These are phyloP conservation scores for Perdita meconis DNA, from an alignment of 2,888 invertebrate genomes.

Conservation along the genomic window DNA sequence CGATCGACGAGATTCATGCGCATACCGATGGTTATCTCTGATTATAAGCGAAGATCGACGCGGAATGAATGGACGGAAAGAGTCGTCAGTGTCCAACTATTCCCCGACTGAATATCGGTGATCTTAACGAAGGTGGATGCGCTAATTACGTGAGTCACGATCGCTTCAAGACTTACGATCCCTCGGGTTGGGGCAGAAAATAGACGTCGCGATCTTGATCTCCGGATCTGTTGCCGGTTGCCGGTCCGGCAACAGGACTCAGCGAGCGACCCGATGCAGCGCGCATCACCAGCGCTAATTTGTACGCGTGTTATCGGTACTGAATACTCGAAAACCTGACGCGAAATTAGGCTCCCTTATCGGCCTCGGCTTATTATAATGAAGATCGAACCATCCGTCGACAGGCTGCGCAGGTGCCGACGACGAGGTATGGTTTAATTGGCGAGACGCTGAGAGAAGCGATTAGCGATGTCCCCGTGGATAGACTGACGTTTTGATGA, in stretches of 20 bases:
- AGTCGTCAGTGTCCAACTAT: constrained; percentile 40
- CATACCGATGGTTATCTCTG: constrained; percentile 34
- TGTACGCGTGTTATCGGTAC: constrained; percentile 21
- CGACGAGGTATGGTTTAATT: constrained; percentile 25
- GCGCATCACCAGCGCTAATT: not conserved
- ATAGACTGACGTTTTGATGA: too few relatives aligned
- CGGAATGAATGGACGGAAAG: constrained; percentile 32
- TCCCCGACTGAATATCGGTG: constrained; percentile 22
- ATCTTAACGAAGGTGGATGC: constrained; percentile 56
- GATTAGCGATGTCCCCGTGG: too few relatives aligned
- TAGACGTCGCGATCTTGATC: constrained; percentile 33
- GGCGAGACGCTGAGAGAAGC: not conserved
- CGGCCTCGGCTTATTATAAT: constrained; percentile 1
- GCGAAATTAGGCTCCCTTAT: constrained; percentile 16
- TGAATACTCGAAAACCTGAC: not conserved
- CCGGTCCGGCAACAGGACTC: not conserved
- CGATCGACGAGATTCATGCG: not conserved
- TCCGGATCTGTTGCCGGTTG: not conserved
- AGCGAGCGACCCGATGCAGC: too few relatives aligned
- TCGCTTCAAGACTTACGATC: constrained; percentile 30
- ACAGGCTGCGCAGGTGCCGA: constrained; percentile 9
- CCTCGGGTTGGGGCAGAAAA: constrained; percentile 25
- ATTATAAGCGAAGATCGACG: constrained; percentile 29
- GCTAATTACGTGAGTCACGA: constrained; percentile 65
- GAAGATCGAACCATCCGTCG: constrained; percentile 13